Evolutionary conservation across 2,797 vertebrate species (phyloP).

Genomic region (Ctenopoma multispine): DNA sequence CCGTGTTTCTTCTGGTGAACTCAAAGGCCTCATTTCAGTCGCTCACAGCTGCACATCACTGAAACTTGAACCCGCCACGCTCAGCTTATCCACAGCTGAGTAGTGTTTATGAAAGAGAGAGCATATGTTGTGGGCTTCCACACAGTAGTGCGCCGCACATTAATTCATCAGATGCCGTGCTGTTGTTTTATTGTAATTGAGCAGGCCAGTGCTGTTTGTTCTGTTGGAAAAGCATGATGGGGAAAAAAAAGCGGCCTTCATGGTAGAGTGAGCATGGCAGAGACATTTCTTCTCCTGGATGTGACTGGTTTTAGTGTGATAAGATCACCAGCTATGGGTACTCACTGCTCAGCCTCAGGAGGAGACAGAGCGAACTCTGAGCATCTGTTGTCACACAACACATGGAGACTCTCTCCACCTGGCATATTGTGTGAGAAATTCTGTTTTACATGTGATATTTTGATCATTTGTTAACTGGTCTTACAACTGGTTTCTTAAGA

Average conservation of each 20-base stretch:
- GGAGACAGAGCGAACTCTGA: slow-evolving; percentile 21
- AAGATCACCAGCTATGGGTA: not conserved
- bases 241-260: slow-evolving; percentile 4
- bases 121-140: slow-evolving; percentile 1
- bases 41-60: not conserved
- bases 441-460: not conserved
- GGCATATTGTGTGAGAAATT: slow-evolving; percentile 6
- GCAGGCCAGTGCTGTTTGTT: not conserved
- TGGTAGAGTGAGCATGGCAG: not conserved
- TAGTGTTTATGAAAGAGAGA: slow-evolving; percentile 2
- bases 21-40: not conserved
- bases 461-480: not conserved
- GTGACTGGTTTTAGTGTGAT: slow-evolving; percentile 4
- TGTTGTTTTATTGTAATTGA: slow-evolving; percentile 3
- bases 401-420: not conserved
- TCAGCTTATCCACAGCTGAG: slow-evolving; percentile 25
- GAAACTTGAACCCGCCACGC: slow-evolving; percentile 32
- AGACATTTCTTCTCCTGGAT: not conserved
- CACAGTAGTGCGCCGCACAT: not conserved
- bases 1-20: not conserved
- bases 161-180: not conserved
- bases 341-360: slow-evolving; percentile 7
- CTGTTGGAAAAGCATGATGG: slow-evolving; percentile 3
- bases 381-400: slow-evolving; percentile 18
- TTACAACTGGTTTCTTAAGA: not conserved